Evolutionary conservation across 2,888 invertebrate species (phyloP).

Genomic region (Nasonovia ribisnigri): DNA sequence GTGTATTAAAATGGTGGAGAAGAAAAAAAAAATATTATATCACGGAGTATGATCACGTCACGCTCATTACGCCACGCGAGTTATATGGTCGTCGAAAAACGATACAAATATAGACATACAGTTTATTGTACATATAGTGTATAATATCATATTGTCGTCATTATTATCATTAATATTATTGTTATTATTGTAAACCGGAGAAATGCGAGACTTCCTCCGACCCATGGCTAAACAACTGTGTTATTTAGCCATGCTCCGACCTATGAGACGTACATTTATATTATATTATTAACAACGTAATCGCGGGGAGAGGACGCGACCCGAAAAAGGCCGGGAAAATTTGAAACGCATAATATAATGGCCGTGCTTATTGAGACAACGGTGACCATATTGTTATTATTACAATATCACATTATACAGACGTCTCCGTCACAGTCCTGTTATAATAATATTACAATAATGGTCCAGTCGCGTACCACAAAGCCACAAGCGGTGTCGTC

Average conservation of each 20-base stretch:
- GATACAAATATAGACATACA: neutral
- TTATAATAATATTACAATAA: neutral
- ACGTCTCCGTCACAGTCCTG: slow-evolving; percentile 9
- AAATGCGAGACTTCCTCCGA: slow-evolving; percentile 43
- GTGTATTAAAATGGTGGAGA: slow-evolving; percentile 36
- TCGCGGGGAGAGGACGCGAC: neutral
- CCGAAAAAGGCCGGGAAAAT: neutral
- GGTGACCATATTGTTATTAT: neutral
- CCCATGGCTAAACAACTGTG: too few species aligned
- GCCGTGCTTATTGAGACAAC: neutral
- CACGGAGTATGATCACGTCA: slow-evolving; percentile 50
- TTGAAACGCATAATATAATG: neutral
- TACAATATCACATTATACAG: neutral
- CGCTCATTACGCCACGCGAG: slow-evolving; percentile 57
- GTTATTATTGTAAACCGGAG: neutral
- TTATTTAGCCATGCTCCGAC: too few species aligned
- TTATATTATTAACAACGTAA: neutral
- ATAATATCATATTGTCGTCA: neutral
- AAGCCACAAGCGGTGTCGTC: neutral
- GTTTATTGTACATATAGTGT: neutral
- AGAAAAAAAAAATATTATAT: slow-evolving; percentile 57
- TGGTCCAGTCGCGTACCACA: too few species aligned
- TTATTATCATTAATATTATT: slow-evolving; percentile 35
- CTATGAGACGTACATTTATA: neutral
- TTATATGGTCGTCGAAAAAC: slow-evolving; percentile 24